Percentiles rank a stretch among this genome's conserved stretches.
These are phyloP conservation scores for Elephas maximus DNA, from an alignment of 2,113 vertebrate species.

Conservation along the genomic window DNA sequence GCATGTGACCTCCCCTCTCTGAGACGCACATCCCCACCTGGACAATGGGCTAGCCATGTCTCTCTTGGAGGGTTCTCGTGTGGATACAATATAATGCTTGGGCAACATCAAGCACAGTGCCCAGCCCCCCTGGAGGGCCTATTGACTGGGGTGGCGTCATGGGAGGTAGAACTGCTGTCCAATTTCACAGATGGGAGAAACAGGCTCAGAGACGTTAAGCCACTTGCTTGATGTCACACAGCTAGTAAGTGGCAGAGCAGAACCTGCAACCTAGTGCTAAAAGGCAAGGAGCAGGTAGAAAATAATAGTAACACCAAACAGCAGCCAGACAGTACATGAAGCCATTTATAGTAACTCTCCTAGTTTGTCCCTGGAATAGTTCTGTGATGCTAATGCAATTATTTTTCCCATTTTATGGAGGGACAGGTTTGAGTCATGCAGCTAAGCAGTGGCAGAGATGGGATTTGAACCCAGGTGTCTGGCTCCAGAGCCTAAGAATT, in stretches of 20 bases:
- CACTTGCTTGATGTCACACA: background rate
- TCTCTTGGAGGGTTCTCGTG: background rate
- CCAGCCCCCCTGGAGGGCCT: background rate
- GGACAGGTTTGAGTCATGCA: background rate
- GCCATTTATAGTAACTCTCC: background rate
- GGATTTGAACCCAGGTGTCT: background rate
- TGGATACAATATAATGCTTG: accelerated
- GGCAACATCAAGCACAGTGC: background rate
- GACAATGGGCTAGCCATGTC: too few relatives aligned
- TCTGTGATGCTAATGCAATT: too few relatives aligned
- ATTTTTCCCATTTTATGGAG: background rate
- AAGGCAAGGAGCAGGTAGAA: background rate
- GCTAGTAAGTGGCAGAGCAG: background rate
- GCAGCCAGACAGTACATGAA: accelerated
- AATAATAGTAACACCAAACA: accelerated
- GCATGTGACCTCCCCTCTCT: background rate
- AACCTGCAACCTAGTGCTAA: background rate
- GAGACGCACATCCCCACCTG: background rate
- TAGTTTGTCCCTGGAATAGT: background rate
- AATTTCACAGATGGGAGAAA: background rate
- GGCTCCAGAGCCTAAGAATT: background rate
- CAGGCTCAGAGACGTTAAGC: background rate
- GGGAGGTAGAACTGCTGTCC: too few relatives aligned
- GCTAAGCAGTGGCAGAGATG: background rate
- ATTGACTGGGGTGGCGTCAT: accelerated